These are phyloP conservation scores for Bugulina stolonifera DNA, from an alignment of 2,888 invertebrate species.

Conservation along the genomic window DNA sequence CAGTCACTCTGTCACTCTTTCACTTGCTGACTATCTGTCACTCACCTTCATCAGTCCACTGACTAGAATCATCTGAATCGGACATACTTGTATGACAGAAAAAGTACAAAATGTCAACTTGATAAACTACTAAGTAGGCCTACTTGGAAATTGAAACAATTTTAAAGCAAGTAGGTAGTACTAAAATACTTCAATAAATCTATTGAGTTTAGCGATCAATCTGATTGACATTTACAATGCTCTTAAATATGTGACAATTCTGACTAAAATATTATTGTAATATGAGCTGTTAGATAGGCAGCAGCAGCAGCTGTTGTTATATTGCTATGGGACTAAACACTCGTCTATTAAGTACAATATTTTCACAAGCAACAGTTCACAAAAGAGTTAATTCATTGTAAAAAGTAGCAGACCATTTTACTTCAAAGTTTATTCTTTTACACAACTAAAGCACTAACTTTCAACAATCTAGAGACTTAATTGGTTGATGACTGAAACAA, in stretches of 20 bases:
- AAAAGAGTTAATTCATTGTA: background rate
- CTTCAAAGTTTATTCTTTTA: background rate
- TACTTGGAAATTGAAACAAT: background rate
- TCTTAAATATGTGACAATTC: background rate
- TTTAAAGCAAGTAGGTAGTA: too few relatives aligned
- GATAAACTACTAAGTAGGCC: background rate
- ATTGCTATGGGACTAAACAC: background rate
- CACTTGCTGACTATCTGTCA: too few relatives aligned
- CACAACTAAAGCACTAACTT: background rate
- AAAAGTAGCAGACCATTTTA: background rate
- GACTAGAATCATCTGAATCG: slow-evolving; percentile 17
- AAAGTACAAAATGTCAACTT: background rate
- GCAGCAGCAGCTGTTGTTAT: background rate
- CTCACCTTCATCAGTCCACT: slow-evolving; percentile 18
- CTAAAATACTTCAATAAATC: too few relatives aligned
- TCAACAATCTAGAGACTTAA: background rate
- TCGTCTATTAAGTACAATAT: background rate
- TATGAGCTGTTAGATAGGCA: background rate
- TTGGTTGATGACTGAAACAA: background rate
- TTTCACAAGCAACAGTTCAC: background rate
- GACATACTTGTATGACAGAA: background rate
- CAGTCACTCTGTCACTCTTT: too few relatives aligned
- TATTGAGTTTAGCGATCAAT: background rate
- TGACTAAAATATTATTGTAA: background rate
- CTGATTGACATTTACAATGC: background rate